phyloP scores from a whole-genome alignment of 2,797 vertebrate genomes.

The Parambassis ranga region DNA sequence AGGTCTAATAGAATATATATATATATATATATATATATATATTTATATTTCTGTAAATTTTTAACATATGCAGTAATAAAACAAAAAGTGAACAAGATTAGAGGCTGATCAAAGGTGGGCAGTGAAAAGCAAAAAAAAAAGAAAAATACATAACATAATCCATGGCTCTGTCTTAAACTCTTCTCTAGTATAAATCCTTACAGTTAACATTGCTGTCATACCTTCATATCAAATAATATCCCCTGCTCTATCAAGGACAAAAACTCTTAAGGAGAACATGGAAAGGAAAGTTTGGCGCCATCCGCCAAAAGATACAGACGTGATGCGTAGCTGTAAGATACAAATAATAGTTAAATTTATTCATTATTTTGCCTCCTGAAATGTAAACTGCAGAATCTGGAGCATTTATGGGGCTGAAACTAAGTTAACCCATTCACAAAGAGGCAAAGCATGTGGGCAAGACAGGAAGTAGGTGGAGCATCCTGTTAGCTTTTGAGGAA shows the following conservation, averaged over 20 bases:
- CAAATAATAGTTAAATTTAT: too few relatives aligned
- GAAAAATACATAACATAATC: constrained; percentile 36
- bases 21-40: constrained; percentile 47
- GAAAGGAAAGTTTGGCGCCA: constrained; percentile 9
- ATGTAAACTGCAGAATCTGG: constrained; percentile 52
- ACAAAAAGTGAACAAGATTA: constrained; percentile 61
- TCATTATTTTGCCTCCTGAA: neutral
- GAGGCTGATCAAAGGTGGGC: constrained; percentile 62
- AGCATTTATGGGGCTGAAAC: neutral
- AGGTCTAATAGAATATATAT: constrained; percentile 58
- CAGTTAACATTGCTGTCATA: neutral
- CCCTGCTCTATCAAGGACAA: constrained; percentile 20
- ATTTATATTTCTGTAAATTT: too few relatives aligned
- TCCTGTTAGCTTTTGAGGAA: constrained; percentile 69
- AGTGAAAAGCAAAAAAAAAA: constrained; percentile 48
- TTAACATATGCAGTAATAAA: constrained; percentile 53
- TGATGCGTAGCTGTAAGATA: too few relatives aligned
- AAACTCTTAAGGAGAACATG: constrained; percentile 2
- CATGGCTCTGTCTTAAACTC: constrained; percentile 19
- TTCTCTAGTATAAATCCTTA: constrained; percentile 14
- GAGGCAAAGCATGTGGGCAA: constrained; percentile 33
- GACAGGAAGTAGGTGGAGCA: constrained; percentile 62
- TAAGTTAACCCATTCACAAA: constrained; percentile 16
- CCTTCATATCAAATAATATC: constrained; percentile 48
- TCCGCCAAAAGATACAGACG: too few relatives aligned